Percentiles rank a stretch among this genome's conserved stretches.
Conservation (phyloP, 2,113 vertebrate species). For the Plecturocebus donacophilus region DNA sequence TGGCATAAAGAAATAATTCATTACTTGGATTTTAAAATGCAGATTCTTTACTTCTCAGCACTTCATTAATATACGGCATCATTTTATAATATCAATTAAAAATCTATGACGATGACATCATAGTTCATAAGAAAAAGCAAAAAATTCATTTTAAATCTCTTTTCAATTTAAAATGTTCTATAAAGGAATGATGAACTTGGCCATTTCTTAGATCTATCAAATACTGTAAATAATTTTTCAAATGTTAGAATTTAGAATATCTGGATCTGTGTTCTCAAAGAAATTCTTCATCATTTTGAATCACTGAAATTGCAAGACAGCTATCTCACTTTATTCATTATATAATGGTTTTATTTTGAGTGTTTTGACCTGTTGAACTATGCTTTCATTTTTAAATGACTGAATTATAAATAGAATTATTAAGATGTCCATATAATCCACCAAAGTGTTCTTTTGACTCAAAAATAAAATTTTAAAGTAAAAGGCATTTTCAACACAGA, state of each 20-base stretch:
- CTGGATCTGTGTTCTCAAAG: background rate
- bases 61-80: background rate
- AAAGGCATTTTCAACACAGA: slow-evolving; percentile 10
- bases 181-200: background rate
- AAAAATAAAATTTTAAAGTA: slow-evolving; percentile 26
- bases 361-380: background rate
- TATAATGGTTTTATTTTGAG: background rate
- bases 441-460: background rate
- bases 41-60: background rate
- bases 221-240: background rate
- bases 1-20: background rate
- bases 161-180: background rate
- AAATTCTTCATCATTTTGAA: slow-evolving; percentile 12
- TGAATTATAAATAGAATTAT: slow-evolving; percentile 12
- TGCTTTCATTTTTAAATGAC: slow-evolving; percentile 12
- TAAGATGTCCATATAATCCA: background rate
- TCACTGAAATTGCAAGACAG: background rate
- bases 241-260: background rate
- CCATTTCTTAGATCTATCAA: background rate
- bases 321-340: background rate
- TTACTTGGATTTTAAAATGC: background rate
- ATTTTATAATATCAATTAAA: background rate
- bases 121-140: background rate
- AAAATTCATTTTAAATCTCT: background rate
- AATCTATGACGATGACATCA: background rate